A percentile compares a stretch with the other conserved stretches of the same genome.
Evolutionary conservation across 2,888 invertebrate genomes (phyloP).

Genomic region (Andrena flavipes): DNA sequence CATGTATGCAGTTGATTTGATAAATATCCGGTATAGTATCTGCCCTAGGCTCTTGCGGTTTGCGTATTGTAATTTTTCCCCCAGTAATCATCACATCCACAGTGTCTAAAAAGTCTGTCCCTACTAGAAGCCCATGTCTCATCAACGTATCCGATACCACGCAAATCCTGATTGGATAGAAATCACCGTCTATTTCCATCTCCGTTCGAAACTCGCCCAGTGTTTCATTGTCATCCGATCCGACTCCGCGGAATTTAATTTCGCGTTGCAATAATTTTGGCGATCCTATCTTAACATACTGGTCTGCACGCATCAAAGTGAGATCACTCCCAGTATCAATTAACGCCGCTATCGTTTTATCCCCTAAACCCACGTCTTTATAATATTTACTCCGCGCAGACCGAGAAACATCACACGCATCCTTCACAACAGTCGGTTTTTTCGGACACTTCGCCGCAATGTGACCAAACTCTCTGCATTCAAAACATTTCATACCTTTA

Average conservation of each 20-base stretch:
- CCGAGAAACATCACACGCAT: too few species aligned
- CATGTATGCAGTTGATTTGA: neutral
- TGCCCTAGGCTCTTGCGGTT: too few species aligned
- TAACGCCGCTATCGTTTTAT: too few species aligned
- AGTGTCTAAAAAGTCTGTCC: neutral
- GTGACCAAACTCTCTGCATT: constrained; percentile 1
- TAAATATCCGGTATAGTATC: constrained; percentile 11
- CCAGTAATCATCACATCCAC: neutral
- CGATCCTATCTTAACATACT: neutral
- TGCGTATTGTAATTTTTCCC: neutral
- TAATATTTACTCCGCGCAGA: too few species aligned
- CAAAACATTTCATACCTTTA: constrained; percentile 7
- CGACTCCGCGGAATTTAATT: constrained; percentile 29
- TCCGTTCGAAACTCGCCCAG: constrained; percentile 9
- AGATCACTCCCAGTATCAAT: too few species aligned
- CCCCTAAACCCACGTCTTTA: too few species aligned
- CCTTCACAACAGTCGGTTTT: neutral
- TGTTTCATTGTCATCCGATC: neutral
- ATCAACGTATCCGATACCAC: neutral
- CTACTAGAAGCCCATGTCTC: neutral
- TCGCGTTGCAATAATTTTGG: constrained; percentile 19
- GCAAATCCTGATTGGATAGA: neutral
- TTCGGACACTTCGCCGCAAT: neutral
- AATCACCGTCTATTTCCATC: constrained; percentile 32
- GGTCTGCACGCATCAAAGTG: too few species aligned